Conservation (phyloP, 2,888 invertebrate genomes). For the Lasiommata megera region DNA sequence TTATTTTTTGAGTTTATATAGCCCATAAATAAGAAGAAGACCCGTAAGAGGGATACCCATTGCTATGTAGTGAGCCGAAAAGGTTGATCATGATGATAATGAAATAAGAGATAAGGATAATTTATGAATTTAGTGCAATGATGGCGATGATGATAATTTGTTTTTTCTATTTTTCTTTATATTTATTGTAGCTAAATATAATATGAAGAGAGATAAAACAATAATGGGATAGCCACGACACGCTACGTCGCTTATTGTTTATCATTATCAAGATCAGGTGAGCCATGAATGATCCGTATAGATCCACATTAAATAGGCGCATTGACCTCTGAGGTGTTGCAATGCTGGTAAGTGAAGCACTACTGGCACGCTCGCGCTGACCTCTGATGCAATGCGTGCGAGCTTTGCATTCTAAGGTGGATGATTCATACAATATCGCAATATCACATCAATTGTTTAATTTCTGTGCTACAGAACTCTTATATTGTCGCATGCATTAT, state of each 20-base stretch:
- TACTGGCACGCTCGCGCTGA: slow-evolving; percentile 62
- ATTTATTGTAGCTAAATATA: neutral
- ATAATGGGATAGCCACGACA: neutral
- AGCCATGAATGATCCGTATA: slow-evolving; percentile 29
- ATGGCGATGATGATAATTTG: too few species aligned
- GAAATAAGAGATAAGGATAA: too few species aligned
- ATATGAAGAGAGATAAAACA: neutral
- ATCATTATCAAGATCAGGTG: slow-evolving; percentile 25
- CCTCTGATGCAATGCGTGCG: slow-evolving; percentile 67
- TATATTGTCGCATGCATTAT: too few species aligned
- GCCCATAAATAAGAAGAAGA: too few species aligned
- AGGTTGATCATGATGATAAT: too few species aligned
- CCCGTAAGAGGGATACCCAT: too few species aligned
- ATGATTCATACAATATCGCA: slow-evolving; percentile 33
- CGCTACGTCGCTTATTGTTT: slow-evolving; percentile 10
- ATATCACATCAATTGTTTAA: too few species aligned
- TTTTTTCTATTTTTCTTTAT: too few species aligned
- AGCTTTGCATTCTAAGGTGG: slow-evolving; percentile 50
- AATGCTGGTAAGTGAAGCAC: slow-evolving; percentile 46
- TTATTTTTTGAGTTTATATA: too few species aligned
- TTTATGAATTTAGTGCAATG: too few species aligned
- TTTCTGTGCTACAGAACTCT: too few species aligned
- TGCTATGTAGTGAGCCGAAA: too few species aligned
- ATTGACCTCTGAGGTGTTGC: slow-evolving; percentile 69
- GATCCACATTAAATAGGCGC: slow-evolving; percentile 57